Evolutionary conservation across 53 echinoderm and acorn worm genomes (phyloP).

Genomic region (Crossaster papposus): DNA sequence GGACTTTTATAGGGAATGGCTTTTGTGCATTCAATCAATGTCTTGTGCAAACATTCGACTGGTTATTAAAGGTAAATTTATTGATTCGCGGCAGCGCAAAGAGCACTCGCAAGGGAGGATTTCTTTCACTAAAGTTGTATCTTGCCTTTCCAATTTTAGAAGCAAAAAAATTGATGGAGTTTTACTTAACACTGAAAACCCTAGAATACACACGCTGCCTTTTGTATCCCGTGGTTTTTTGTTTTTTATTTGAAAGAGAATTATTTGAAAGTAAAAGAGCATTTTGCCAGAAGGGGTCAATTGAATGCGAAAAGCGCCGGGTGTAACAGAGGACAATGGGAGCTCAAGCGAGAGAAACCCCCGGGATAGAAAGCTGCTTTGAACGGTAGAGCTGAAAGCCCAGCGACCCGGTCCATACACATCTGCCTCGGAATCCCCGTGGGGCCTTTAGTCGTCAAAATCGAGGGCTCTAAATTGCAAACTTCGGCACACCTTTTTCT

Average conservation of each 20-base stretch:
- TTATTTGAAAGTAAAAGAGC: not conserved
- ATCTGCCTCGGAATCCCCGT: conserved; percentile 40
- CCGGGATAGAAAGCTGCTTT: not conserved
- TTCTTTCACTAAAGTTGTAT: not conserved
- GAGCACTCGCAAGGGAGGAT: not conserved
- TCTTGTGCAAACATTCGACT: conserved; percentile 33
- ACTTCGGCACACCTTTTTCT: conserved; percentile 38
- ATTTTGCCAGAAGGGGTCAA: conserved; percentile 42
- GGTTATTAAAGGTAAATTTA: conserved; percentile 31
- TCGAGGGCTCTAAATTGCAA: conserved; percentile 12
- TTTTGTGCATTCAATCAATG: conserved; percentile 33
- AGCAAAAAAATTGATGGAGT: not conserved
- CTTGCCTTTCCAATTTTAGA: conserved; percentile 3
- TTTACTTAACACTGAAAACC: not conserved
- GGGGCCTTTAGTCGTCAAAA: conserved; percentile 19
- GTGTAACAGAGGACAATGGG: not conserved
- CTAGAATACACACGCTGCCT: not conserved
- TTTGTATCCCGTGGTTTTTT: not conserved
- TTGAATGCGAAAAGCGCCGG: conserved; percentile 22
- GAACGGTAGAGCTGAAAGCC: conserved; percentile 18
- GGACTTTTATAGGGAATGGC: not conserved
- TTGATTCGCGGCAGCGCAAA: conserved; percentile 41
- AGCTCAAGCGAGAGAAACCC: not conserved
- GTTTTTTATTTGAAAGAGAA: not conserved
- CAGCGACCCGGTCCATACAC: not conserved